Base-by-base conservation (phyloP, 2,797 vertebrate species). In the Gobionotothen gibberifrons region DNA sequence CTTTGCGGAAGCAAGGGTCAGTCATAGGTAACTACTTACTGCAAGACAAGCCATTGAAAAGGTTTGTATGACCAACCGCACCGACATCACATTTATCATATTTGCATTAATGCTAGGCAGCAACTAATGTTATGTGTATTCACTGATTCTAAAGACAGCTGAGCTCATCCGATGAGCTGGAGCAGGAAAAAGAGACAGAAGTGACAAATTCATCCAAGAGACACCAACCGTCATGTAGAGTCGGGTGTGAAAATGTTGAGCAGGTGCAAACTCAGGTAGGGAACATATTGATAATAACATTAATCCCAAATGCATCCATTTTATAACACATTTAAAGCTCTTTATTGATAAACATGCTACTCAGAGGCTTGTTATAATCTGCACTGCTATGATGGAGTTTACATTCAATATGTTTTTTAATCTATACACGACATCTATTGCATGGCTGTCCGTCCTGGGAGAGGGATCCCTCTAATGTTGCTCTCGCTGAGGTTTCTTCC, bases 1-100 rank as follows among this genome's bases (percentile, higher is more conserved):
- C 78, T 77, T 87, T 93, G 83, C 76, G 92, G 95, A 96, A 95
- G 95, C 94, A 90, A 87, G 95, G 93, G 60, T 96, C 95, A 92
- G 51, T 95, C 82, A 89, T 96, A 92, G 94, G 94, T 87, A 94
- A 92, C 88, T 94, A 92, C 92, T 82, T 95, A 69, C 90, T 84
- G 79, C 89, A 92, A 8, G 94, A 95, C 85, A 94, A 92, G 85
- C 85, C 86, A 0, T 22, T 91, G 66, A 93, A 91, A 92, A 94
- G 95, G 96, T 96, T 89, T 86, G 69, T 94, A 85, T 81, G 22
- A 65, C 43, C 29, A 4, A 43, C 5, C 8, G 16, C 54, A 40
- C 44, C 59, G 32, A 53, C 22, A 12, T 48, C 4, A 55, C n/a
- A 51, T 79, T 40, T 26, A 42, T 59, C 9, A 58, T 72, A 11